These are phyloP conservation scores for Dysidea cf. avara DNA, from an alignment of 37 sponge, comb jelly and placozoan genomes.

Conservation along the genomic window DNA sequence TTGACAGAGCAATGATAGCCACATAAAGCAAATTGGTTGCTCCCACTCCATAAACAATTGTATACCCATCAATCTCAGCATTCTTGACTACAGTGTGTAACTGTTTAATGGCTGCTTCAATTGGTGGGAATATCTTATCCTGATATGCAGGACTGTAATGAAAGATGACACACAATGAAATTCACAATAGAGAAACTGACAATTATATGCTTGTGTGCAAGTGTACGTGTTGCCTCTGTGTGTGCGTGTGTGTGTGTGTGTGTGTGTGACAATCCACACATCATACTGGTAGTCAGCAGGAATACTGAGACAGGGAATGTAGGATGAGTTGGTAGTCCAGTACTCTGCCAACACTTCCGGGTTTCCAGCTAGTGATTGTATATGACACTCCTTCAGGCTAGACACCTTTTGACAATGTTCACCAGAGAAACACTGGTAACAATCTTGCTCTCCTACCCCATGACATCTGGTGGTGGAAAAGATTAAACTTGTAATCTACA, in stretches of 20 bases:
- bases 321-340: conserved; percentile 7
- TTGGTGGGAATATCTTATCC: conserved; percentile 5
- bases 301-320: conserved; percentile 1
- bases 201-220: too few species aligned
- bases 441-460: background rate
- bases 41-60: conserved; percentile 5
- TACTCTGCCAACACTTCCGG: conserved; percentile 6
- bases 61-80: conserved; percentile 10
- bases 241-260: too few species aligned
- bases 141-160: conserved; percentile 5
- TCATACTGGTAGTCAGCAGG: conserved; percentile 13
- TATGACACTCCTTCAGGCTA: background rate
- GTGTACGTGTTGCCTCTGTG: too few species aligned
- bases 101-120: conserved; percentile 3
- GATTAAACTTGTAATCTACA: too few species aligned
- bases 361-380: background rate
- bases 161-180: background rate
- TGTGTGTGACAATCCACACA: too few species aligned
- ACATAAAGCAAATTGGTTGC: conserved; percentile 19
- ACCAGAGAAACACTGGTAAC: conserved; percentile 37
- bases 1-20: background rate
- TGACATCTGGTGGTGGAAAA: background rate
- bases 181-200: too few species aligned
- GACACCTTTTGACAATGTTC: background rate
- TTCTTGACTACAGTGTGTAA: conserved; percentile 4